Percentiles rank a stretch among this genome's conserved stretches.
Conservation (phyloP, 2,797 vertebrate genomes). For the Sylvilagus floridanus region DNA sequence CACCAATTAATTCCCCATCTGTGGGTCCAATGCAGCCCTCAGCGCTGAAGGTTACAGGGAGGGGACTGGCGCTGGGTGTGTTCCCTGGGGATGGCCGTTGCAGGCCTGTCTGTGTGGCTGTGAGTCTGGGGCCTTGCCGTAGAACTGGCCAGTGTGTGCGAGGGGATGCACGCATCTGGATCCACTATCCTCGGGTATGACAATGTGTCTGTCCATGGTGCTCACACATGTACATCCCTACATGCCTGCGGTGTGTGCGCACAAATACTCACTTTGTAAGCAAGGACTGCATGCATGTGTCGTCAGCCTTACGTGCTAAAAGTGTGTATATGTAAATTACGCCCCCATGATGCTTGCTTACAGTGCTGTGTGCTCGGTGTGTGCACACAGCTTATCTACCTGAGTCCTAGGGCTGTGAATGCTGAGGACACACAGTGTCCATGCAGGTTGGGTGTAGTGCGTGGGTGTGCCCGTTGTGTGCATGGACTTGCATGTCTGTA, state of each 20-base stretch:
- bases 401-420: background rate
- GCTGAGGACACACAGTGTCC: background rate
- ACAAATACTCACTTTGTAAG: background rate
- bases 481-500: background rate
- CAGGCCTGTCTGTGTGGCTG: background rate
- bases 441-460: rapidly evolving
- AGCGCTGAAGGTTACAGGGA: constrained; percentile 95
- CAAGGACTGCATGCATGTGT: background rate
- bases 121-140: background rate
- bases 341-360: background rate
- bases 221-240: background rate
- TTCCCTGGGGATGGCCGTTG: constrained; percentile 25
- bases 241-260: too few species aligned
- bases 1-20: constrained; percentile 99
- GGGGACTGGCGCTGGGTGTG: constrained; percentile 88
- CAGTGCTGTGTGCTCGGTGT: too few species aligned
- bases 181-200: background rate
- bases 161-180: too few species aligned
- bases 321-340: background rate
- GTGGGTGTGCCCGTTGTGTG: background rate
- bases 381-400: background rate
- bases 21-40: constrained; percentile 92
- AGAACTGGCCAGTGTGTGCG: background rate
- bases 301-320: background rate
- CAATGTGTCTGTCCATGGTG: background rate